Evolutionary conservation across 2,113 vertebrate species (phyloP).

Genomic region (Cathartes aura): DNA sequence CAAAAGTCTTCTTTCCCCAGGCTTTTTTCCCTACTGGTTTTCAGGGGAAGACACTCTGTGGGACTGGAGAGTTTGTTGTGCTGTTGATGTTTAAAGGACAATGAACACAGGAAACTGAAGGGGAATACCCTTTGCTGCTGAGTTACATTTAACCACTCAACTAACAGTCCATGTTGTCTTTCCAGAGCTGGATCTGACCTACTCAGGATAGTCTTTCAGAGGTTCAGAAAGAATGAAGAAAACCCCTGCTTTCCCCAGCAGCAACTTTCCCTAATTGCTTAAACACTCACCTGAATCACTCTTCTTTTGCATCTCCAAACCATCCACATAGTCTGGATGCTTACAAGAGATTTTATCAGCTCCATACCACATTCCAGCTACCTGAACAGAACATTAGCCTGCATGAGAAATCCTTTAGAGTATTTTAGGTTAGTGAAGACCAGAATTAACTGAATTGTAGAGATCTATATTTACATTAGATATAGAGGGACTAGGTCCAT

Average conservation of each 20-base stretch:
- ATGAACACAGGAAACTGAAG: not conserved
- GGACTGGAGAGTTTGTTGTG: not conserved
- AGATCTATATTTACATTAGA: too few relatives aligned
- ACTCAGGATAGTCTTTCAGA: not conserved
- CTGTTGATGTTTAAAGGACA: not conserved
- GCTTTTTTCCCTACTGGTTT: not conserved
- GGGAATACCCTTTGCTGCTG: not conserved
- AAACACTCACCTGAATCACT: not conserved
- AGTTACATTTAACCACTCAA: not conserved
- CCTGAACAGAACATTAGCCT: not conserved
- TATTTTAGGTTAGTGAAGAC: not conserved
- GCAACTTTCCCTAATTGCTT: not conserved
- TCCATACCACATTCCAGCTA: not conserved
- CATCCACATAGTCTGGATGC: not conserved
- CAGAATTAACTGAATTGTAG: not conserved
- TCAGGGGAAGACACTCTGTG: not conserved
- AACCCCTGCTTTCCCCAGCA: accelerated
- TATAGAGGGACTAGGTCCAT: not conserved
- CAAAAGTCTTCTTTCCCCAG: not conserved
- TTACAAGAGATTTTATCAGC: not conserved
- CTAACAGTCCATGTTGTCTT: not conserved
- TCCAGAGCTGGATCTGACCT: not conserved
- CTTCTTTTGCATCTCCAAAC: not conserved
- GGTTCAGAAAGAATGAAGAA: not conserved
- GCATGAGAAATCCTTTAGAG: not conserved